Evolutionary conservation across 1,140 invertebrate genomes (phyloP), one percentile per base, ranked within the genome.

Genomic region (Scaptomyza hsui): DNA sequence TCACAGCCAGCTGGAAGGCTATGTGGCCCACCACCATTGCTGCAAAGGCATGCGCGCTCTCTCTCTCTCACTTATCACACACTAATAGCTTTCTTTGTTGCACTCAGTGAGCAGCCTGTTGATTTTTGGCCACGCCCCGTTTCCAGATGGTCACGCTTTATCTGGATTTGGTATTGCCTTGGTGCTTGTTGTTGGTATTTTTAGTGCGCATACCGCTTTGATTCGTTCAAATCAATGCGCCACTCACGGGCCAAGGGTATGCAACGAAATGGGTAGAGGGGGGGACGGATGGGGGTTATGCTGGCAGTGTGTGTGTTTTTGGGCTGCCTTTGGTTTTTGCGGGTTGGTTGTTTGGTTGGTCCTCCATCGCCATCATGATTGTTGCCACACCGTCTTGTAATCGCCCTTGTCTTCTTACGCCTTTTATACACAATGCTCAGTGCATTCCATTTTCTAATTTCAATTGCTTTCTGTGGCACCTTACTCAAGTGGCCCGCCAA

Each of bases 121-220:
- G 74, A 74, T 61, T 57, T 65, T 42, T 35, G 74, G 74, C 67
- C 59, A 77, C 82, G 82, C 81, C 82, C 67, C 26, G 69, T 57
- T 88, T 86, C 77, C 81, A 86, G 82, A 49, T 51, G 45, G 82
- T 81, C 65, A 68, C 42, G 82, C 64, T 77, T 81, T 78, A 81
- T 86, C 81, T 86, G 81, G 74, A 73, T 78, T 75, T 78, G 61
- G 60, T 45, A 62, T 62, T 68, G 57, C 70, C 21, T 62, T 60
- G 64, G 65, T 82, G 63, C 69, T 64, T 64, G 61, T 77, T 82
- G 82, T 86, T 86, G 81, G 82, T 86, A 88, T 86, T 88, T 85
- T 86, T 88, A 86, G 81, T 86, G 81, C 81, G 81, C 81, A 78
- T 86, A 86, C 82, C 81, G 81, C 81, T 86, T 86, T 86, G 81